Percentiles rank a stretch among this genome's conserved stretches.
These are phyloP conservation scores for Drosophila rubida DNA, from an alignment of 2,888 invertebrate genomes.

Conservation along the genomic window DNA sequence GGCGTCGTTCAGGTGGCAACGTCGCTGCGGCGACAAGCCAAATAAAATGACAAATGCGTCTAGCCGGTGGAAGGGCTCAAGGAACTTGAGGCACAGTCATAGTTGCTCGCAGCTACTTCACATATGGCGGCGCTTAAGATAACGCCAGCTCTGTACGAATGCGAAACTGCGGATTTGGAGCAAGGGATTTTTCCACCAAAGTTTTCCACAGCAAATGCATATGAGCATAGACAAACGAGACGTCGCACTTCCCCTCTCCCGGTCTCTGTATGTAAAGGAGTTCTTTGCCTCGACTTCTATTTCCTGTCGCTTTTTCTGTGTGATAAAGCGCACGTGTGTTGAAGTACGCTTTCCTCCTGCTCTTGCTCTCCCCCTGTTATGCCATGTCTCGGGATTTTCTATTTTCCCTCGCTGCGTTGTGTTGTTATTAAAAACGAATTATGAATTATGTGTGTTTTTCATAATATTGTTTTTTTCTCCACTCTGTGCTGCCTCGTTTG, in stretches of 20 bases:
- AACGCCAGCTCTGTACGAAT: slow-evolving; percentile 40
- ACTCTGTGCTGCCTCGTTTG: slow-evolving; percentile 28
- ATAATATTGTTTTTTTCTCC: slow-evolving; percentile 14
- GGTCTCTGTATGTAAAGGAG: slow-evolving; percentile 9
- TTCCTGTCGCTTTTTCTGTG: slow-evolving; percentile 40
- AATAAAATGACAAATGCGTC: slow-evolving; percentile 79
- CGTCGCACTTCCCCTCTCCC: not conserved
- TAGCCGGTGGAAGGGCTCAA: slow-evolving; percentile 52
- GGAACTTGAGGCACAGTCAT: slow-evolving; percentile 6
- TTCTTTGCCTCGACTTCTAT: slow-evolving; percentile 32
- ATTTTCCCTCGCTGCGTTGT: slow-evolving; percentile 17
- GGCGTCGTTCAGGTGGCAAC: slow-evolving; percentile 33
- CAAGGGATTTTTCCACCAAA: slow-evolving; percentile 27
- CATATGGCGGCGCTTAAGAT: slow-evolving; percentile 56
- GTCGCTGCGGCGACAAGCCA: slow-evolving; percentile 34
- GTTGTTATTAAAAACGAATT: slow-evolving; percentile 78
- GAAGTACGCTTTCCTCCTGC: slow-evolving; percentile 29
- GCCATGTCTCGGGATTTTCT: slow-evolving; percentile 28
- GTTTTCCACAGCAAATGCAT: slow-evolving; percentile 36
- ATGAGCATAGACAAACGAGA: slow-evolving; percentile 12
- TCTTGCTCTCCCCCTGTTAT: not conserved
- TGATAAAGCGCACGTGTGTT: slow-evolving; percentile 66
- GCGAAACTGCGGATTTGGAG: slow-evolving; percentile 8
- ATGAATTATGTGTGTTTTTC: slow-evolving; percentile 74
- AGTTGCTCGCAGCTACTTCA: slow-evolving; percentile 17